These are phyloP conservation scores for Dynastes hyllus DNA, from an alignment of 2,888 invertebrate species.

Conservation along the genomic window DNA sequence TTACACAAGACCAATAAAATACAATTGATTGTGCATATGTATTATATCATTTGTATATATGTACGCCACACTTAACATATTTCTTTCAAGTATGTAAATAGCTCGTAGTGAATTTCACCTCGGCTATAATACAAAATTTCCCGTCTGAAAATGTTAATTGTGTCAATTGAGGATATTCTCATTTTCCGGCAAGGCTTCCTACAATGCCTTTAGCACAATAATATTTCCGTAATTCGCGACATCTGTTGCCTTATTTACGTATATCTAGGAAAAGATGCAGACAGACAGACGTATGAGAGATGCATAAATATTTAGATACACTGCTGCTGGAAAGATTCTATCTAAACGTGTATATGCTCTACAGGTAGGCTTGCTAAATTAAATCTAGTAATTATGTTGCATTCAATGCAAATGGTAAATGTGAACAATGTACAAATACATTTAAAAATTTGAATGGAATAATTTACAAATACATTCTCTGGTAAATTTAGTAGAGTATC, in stretches of 20 bases:
- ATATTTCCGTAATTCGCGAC: constrained; percentile 37
- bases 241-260: constrained; percentile 33
- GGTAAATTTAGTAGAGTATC: too few species aligned
- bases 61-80: too few species aligned
- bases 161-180: constrained; percentile 44
- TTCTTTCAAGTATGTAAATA: too few species aligned
- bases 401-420: too few species aligned
- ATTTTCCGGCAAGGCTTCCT: constrained; percentile 42
- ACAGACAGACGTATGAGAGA: background rate
- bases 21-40: too few species aligned
- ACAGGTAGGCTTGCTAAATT: too few species aligned
- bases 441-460: too few species aligned
- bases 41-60: too few species aligned
- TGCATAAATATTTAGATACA: background rate
- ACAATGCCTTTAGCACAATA: constrained; percentile 32
- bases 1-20: too few species aligned
- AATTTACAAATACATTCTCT: too few species aligned
- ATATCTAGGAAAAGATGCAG: constrained; percentile 7
- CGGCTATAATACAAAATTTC: constrained; percentile 26
- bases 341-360: background rate
- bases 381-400: too few species aligned
- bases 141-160: constrained; percentile 41
- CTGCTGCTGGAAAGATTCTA: background rate
- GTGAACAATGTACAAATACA: too few species aligned
- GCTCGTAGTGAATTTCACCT: background rate